Percentiles rank a stretch among this genome's conserved stretches.
phyloP scores from a whole-genome alignment of 2,797 vertebrate genomes.

The Thaleichthys pacificus region DNA sequence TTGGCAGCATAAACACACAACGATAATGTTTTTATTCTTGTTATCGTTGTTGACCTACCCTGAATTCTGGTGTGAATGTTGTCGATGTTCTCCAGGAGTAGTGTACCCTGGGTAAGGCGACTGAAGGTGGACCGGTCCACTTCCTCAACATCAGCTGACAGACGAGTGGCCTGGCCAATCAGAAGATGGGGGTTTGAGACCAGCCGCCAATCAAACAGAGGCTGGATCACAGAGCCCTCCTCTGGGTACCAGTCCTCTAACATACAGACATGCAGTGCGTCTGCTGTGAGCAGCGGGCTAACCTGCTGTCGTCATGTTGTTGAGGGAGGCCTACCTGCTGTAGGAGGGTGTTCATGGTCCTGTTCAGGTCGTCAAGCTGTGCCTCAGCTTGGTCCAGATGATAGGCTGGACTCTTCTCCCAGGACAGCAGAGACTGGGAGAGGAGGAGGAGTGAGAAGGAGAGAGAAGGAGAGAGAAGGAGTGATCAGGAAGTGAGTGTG shows the following conservation, averaged over 20 bases:
- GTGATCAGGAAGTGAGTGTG: not conserved
- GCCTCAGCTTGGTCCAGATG: constrained; percentile 56
- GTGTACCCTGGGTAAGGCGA: constrained; percentile 66
- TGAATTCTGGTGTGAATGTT: constrained; percentile 69
- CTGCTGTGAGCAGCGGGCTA: too few species aligned
- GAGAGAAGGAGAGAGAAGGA: not conserved
- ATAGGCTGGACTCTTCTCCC: constrained; percentile 48
- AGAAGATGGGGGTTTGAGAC: constrained; percentile 12
- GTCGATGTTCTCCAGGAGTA: constrained; percentile 68
- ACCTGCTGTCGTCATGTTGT: too few species aligned
- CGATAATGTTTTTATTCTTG: not conserved
- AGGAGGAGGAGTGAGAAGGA: not conserved
- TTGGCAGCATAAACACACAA: not conserved
- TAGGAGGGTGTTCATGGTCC: constrained; percentile 66
- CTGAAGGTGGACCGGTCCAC: constrained; percentile 60
- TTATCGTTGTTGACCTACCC: constrained; percentile 66
- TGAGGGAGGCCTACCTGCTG: constrained; percentile 68
- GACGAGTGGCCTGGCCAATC: constrained; percentile 68
- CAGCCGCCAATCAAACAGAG: not conserved
- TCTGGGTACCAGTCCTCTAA: not conserved
- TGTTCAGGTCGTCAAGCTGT: constrained; percentile 58
- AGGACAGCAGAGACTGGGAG: constrained; percentile 42
- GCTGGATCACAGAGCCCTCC: not conserved
- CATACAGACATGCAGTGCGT: not conserved
- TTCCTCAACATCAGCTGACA: constrained; percentile 57